Evolutionary conservation across 2,797 vertebrate species (phyloP).

Genomic region (Eulemur albifrons): DNA sequence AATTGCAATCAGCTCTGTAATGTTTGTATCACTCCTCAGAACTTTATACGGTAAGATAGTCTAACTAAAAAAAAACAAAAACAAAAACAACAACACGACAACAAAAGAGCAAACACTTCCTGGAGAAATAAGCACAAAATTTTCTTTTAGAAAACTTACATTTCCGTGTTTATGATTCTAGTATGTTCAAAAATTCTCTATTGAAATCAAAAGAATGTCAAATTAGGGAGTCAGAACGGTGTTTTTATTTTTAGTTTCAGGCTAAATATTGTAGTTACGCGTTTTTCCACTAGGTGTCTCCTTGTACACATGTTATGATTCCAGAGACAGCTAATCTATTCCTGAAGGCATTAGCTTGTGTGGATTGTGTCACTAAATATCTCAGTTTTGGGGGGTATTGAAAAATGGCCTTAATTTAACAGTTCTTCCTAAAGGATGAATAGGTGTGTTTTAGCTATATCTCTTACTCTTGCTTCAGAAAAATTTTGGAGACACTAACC

Average conservation of each 20-base stretch:
- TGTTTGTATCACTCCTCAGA: not conserved
- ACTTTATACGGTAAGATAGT: not conserved
- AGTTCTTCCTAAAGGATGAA: not conserved
- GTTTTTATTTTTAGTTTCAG: not conserved
- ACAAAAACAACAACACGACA: too few species aligned
- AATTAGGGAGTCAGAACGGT: not conserved
- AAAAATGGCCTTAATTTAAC: not conserved
- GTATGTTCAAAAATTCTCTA: not conserved
- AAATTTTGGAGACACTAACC: not conserved
- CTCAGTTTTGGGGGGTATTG: not conserved
- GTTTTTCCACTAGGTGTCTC: constrained; percentile 39
- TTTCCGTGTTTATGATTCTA: not conserved
- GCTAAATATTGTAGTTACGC: not conserved
- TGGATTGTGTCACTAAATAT: not conserved
- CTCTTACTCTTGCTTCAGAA: not conserved
- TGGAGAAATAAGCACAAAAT: not conserved
- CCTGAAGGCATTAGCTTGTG: not conserved
- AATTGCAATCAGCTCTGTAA: not conserved
- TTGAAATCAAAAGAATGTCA: not conserved
- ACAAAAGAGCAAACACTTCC: not conserved
- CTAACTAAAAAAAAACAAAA: not conserved
- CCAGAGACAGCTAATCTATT: not conserved
- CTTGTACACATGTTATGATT: not conserved
- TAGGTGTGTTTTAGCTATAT: not conserved
- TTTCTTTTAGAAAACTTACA: not conserved